Evolutionary conservation across 1,140 invertebrate genomes (phyloP).

Genomic region (Drosophila micromelanica): DNA sequence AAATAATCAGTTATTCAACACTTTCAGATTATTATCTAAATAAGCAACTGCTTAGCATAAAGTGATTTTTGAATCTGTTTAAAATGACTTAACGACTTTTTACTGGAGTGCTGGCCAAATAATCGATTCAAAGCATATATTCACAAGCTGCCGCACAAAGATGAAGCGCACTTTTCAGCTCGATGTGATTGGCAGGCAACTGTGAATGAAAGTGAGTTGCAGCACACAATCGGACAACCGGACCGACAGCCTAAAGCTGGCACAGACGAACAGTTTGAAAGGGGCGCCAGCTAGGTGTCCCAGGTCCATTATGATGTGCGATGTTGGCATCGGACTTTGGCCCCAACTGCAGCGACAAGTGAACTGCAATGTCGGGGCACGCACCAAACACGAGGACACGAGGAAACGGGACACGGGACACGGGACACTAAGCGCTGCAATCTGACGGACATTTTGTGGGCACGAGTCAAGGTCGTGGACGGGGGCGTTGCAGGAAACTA

Average conservation of each 20-base stretch:
- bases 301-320: conserved; percentile 35
- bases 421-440: conserved; percentile 46
- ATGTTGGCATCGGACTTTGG: not conserved
- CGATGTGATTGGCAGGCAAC: too few relatives aligned
- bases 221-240: conserved; percentile 26
- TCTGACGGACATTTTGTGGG: conserved; percentile 40
- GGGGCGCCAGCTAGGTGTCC: not conserved
- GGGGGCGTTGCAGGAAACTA: conserved; percentile 37
- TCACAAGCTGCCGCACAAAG: too few relatives aligned
- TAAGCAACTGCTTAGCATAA: too few relatives aligned
- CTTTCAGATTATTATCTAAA: too few relatives aligned
- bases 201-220: conserved; percentile 56
- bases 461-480: conserved; percentile 59
- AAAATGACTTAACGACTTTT: too few relatives aligned
- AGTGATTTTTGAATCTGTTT: too few relatives aligned
- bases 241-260: conserved; percentile 7
- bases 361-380: not conserved
- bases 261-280: conserved; percentile 6
- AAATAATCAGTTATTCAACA: not conserved
- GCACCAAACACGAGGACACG: conserved; percentile 8
- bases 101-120: too few relatives aligned
- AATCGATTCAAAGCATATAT: too few relatives aligned
- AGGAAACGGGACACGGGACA: not conserved
- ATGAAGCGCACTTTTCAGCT: too few relatives aligned
- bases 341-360: not conserved